These are phyloP conservation scores for Streptopelia turtur DNA, from an alignment of 2,797 vertebrate genomes.

Conservation along the genomic window DNA sequence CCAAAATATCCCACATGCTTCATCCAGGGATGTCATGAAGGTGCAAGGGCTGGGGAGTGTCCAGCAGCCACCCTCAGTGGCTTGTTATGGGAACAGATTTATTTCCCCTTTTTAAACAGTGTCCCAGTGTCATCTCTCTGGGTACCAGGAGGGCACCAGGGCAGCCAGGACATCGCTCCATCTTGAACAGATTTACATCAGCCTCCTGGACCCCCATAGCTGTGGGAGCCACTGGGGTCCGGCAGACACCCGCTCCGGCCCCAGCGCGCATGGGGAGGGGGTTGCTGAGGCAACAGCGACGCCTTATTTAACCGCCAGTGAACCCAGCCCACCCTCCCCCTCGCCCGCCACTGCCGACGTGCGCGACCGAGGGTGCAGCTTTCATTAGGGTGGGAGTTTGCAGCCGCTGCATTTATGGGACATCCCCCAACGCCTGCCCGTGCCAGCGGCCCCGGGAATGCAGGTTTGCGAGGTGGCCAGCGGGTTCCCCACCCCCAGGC, in stretches of 20 bases:
- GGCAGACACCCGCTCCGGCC: not conserved
- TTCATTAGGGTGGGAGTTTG: not conserved
- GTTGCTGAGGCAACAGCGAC: constrained; percentile 31
- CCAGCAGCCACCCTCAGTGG: not conserved
- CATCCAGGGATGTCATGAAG: not conserved
- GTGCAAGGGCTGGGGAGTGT: rapidly evolving
- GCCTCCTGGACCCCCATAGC: not conserved
- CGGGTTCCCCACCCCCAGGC: not conserved
- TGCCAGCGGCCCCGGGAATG: not conserved
- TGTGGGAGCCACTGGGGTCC: not conserved
- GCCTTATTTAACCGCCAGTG: not conserved
- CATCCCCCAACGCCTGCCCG: not conserved
- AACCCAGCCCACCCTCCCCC: not conserved
- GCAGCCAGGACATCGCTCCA: not conserved
- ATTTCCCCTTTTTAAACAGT: not conserved
- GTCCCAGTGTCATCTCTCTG: rapidly evolving
- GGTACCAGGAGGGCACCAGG: not conserved
- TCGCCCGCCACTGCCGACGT: constrained; percentile 1
- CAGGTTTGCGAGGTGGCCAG: not conserved
- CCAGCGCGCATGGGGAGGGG: not conserved
- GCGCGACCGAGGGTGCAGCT: not conserved
- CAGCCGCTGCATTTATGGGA: not conserved
- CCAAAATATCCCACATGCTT: not conserved
- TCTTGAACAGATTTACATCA: not conserved
- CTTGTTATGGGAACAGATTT: not conserved